Conservation (phyloP, 2,113 vertebrate genomes). For the Solea solea region DNA sequence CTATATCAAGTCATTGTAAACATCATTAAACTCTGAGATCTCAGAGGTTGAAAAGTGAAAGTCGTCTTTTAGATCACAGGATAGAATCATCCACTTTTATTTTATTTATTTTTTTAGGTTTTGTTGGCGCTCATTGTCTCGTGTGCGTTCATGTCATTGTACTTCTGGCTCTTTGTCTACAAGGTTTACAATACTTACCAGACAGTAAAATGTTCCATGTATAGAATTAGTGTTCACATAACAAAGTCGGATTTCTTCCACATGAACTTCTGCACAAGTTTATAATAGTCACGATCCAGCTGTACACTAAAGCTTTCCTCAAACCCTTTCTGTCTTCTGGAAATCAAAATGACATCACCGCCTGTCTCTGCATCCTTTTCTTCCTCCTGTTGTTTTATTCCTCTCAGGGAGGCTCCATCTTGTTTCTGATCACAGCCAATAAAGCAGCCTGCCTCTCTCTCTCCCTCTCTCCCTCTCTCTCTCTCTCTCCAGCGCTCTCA, state of each 20-base stretch:
- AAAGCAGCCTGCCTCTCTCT: conserved; percentile 62
- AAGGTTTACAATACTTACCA: background rate
- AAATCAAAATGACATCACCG: conserved; percentile 45
- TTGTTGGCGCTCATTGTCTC: background rate
- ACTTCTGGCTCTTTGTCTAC: background rate
- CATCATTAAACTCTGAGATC: too few species aligned
- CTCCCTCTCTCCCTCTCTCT: conserved; percentile 39
- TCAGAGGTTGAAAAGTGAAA: too few species aligned
- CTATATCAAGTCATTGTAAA: too few species aligned
- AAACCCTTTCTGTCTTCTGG: conserved; percentile 21
- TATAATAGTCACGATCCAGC: conserved; percentile 11
- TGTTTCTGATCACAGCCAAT: conserved; percentile 76
- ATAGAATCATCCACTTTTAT: too few species aligned
- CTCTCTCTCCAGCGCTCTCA: conserved; percentile 27
- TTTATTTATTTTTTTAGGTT: background rate
- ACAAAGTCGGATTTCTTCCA: background rate
- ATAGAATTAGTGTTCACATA: background rate
- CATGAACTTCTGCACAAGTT: background rate
- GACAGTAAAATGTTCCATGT: background rate
- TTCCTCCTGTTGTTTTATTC: conserved; percentile 61
- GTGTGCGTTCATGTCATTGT: background rate
- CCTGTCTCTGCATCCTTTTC: conserved; percentile 32
- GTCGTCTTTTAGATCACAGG: too few species aligned
- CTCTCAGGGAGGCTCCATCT: conserved; percentile 74
- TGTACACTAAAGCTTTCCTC: conserved; percentile 1